Percentiles rank a stretch among this genome's conserved stretches.
Evolutionary conservation across 2,113 vertebrate genomes (phyloP).

Genomic region (Etheostoma spectabile): DNA sequence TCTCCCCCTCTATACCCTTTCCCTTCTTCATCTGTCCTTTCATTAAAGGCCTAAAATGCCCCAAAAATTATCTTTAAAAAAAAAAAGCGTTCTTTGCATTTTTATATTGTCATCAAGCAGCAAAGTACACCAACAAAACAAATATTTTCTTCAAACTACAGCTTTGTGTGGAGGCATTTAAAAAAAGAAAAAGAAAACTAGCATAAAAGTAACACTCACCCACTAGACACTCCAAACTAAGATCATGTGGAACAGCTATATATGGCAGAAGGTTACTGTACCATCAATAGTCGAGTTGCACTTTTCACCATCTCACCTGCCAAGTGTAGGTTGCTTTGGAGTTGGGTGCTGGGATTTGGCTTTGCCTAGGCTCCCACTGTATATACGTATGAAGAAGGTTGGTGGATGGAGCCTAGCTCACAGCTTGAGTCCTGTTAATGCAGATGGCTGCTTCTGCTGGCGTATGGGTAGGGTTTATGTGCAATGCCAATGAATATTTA

Average conservation of each 20-base stretch:
- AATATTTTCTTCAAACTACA: slow-evolving; percentile 22
- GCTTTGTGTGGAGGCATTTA: slow-evolving; percentile 53
- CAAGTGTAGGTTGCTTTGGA: slow-evolving; percentile 84
- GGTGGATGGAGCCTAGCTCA: slow-evolving; percentile 73
- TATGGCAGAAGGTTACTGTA: slow-evolving; percentile 61
- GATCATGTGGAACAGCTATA: slow-evolving; percentile 69
- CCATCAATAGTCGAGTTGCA: slow-evolving; percentile 63
- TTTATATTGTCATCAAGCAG: slow-evolving; percentile 25
- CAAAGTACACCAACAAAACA: slow-evolving; percentile 32
- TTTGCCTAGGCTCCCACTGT: slow-evolving; percentile 61
- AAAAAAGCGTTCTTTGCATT: background rate
- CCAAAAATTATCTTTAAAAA: too few species aligned
- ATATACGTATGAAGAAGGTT: slow-evolving; percentile 64
- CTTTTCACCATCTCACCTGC: slow-evolving; percentile 76
- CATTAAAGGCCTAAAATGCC: too few species aligned
- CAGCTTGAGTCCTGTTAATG: slow-evolving; percentile 81
- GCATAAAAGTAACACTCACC: slow-evolving; percentile 62
- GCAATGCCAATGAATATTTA: slow-evolving; percentile 82
- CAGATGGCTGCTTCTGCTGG: slow-evolving; percentile 81
- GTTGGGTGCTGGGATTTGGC: slow-evolving; percentile 74
- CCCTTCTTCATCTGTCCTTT: too few species aligned
- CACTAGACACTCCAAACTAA: slow-evolving; percentile 66
- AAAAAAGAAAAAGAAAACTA: too few species aligned
- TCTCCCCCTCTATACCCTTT: too few species aligned
- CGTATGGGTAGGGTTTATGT: slow-evolving; percentile 73